phyloP scores from a whole-genome alignment of 1,140 invertebrate species.

The Limonius californicus region DNA sequence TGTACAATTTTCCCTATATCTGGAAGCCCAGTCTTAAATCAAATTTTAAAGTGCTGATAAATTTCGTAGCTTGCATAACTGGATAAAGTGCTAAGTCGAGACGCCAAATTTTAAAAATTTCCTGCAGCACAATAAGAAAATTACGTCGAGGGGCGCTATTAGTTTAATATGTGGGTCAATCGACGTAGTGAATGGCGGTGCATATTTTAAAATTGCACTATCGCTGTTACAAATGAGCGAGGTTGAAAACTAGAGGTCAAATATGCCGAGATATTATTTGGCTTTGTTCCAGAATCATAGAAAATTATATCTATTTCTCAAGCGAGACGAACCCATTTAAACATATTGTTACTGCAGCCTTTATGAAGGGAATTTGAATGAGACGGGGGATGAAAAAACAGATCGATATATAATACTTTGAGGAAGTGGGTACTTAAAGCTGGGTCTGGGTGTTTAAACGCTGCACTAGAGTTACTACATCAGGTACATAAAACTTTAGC shows the following conservation, averaged over 20 bases:
- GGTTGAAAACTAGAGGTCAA: not conserved
- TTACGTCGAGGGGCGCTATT: no score
- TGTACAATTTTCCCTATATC: no score
- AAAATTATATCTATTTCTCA: conserved; percentile 2
- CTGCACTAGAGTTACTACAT: not conserved
- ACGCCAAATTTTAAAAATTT: no score
- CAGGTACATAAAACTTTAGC: not conserved
- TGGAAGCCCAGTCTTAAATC: no score
- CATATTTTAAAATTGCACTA: not conserved
- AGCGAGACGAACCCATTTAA: not conserved
- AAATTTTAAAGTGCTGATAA: no score
- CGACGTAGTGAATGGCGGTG: not conserved
- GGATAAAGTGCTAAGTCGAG: no score
- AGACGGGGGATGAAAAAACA: not conserved
- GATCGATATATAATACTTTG: not conserved
- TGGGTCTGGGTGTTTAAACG: no score
- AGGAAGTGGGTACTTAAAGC: no score
- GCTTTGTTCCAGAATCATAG: conserved; percentile 4
- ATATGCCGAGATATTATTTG: not conserved
- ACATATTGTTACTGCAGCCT: not conserved
- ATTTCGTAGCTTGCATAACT: no score
- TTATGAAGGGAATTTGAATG: conserved; percentile 1
- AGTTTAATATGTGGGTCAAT: no score
- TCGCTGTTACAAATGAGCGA: not conserved
- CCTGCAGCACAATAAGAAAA: no score